These are phyloP conservation scores for Arenaria interpres DNA, from an alignment of 2,113 vertebrate species.

Conservation along the genomic window DNA sequence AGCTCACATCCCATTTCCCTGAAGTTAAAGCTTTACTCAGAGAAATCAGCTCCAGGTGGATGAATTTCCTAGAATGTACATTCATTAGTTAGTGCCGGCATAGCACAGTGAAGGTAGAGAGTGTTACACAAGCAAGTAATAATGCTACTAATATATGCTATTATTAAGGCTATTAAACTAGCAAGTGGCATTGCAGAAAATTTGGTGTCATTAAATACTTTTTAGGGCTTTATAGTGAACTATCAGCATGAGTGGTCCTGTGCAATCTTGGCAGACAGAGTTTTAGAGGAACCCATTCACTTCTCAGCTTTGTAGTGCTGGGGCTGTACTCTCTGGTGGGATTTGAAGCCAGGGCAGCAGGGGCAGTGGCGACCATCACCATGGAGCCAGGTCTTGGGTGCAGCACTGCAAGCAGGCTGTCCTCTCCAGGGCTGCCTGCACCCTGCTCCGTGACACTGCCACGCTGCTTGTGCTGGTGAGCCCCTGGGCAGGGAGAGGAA, in stretches of 20 bases:
- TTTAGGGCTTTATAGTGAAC: not conserved
- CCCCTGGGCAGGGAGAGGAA: not conserved
- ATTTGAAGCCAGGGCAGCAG: not conserved
- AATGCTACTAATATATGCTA: not conserved
- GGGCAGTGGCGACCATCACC: fast-evolving
- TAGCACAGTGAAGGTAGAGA: not conserved
- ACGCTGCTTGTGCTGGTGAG: not conserved
- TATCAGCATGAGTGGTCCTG: not conserved
- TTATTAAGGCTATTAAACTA: not conserved
- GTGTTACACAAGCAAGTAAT: not conserved
- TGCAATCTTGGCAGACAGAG: not conserved
- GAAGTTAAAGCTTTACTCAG: not conserved
- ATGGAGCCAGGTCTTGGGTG: not conserved
- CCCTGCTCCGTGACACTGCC: fast-evolving
- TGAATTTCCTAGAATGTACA: not conserved
- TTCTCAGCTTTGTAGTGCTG: not conserved
- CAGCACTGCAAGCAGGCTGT: not conserved
- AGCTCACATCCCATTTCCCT: not conserved
- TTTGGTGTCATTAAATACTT: not conserved
- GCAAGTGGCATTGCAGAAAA: not conserved
- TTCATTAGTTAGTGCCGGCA: not conserved
- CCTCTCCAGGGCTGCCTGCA: fast-evolving
- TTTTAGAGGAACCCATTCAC: fast-evolving
- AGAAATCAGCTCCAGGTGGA: not conserved
- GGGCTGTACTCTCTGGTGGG: not conserved